A percentile compares a stretch with the other conserved stretches of the same genome.
These are phyloP conservation scores for Ailuropoda melanoleuca DNA, from an alignment of 2,113 vertebrate genomes.

Conservation along the genomic window DNA sequence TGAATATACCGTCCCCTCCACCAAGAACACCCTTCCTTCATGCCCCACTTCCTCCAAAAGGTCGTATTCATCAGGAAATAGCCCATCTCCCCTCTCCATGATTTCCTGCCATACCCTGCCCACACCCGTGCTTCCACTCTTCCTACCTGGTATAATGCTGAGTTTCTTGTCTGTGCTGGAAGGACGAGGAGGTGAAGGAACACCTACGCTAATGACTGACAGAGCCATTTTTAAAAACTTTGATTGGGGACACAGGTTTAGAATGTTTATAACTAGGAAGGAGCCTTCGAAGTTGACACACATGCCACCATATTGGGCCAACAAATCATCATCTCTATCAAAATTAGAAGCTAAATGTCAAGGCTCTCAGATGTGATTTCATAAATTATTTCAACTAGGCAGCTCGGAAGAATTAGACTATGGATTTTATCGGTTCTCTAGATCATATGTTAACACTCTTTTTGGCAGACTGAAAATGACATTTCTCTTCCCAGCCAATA, in stretches of 20 bases:
- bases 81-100: neutral
- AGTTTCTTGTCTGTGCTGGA: neutral
- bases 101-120: neutral
- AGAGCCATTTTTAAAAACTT: neutral
- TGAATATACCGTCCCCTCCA: neutral
- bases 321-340: conserved; percentile 33
- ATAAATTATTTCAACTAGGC: conserved; percentile 10
- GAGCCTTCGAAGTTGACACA: neutral
- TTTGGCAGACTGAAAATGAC: conserved; percentile 55
- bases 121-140: neutral
- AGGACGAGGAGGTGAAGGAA: neutral
- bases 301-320: neutral
- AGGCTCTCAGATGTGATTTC: conserved; percentile 29
- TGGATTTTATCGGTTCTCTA: conserved; percentile 47
- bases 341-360: conserved; percentile 52
- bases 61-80: neutral
- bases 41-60: neutral
- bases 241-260: neutral
- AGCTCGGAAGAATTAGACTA: conserved; percentile 30
- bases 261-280: neutral
- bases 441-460: conserved; percentile 13
- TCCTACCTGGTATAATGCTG: neutral
- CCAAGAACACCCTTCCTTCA: neutral
- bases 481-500: conserved; percentile 35
- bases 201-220: neutral